Evolutionary conservation across 2,888 invertebrate species (phyloP).

Genomic region (Meteorus colon): DNA sequence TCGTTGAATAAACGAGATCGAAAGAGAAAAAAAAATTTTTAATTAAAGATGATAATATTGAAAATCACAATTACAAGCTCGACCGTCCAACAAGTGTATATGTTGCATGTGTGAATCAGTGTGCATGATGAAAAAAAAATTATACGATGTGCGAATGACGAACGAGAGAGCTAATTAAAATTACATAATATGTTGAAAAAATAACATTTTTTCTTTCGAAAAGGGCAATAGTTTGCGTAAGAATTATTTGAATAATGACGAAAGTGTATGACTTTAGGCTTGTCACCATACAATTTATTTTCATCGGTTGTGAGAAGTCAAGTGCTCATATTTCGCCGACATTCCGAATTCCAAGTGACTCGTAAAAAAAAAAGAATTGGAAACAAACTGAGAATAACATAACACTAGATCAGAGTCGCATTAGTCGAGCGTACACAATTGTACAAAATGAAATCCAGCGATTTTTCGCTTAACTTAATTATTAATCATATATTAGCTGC

Average conservation of each 20-base stretch:
- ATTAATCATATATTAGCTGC: background rate
- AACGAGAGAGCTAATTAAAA: conserved; percentile 33
- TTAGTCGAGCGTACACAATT: conserved; percentile 14
- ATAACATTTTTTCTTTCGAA: background rate
- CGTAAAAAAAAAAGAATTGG: conserved; percentile 27
- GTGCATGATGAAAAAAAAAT: conserved; percentile 49
- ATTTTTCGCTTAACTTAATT: background rate
- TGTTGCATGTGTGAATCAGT: conserved; percentile 51
- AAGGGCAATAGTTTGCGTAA: conserved; percentile 46
- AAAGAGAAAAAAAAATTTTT: background rate
- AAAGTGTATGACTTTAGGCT: background rate
- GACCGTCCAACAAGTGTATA: conserved; percentile 50
- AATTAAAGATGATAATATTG: conserved; percentile 7
- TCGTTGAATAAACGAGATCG: background rate
- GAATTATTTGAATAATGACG: conserved; percentile 7
- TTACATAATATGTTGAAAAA: background rate
- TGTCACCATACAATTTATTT: conserved; percentile 40
- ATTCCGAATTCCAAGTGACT: conserved; percentile 46
- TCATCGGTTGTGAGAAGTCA: conserved; percentile 34
- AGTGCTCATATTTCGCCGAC: conserved; percentile 46
- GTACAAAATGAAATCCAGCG: conserved; percentile 5
- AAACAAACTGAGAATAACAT: conserved; percentile 4
- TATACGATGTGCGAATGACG: conserved; percentile 31
- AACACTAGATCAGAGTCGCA: background rate
- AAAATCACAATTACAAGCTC: conserved; percentile 37